phyloP scores from a whole-genome alignment of 2,797 vertebrate species.

The Phylloscopus collybita region DNA sequence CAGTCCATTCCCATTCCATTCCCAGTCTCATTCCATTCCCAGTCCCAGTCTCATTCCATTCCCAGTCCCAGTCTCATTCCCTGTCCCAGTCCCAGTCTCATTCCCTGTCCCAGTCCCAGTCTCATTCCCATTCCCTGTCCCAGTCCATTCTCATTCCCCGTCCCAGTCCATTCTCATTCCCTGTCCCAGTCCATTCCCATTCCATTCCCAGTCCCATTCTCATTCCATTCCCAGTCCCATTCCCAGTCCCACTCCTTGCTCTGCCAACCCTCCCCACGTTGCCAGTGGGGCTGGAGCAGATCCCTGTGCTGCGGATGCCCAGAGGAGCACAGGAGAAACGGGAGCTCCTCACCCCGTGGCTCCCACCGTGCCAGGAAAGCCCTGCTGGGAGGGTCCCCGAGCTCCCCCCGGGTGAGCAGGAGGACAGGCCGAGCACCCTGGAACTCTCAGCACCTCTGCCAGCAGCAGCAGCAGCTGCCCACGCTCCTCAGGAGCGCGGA shows the following conservation, averaged over 20 bases:
- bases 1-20: background rate
- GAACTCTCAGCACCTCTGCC: no score
- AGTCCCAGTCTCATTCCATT: no score
- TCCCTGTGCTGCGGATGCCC: background rate
- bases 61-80: no score
- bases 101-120: no score
- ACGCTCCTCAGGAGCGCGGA: background rate
- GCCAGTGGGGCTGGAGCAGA: background rate
- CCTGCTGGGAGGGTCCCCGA: fast-evolving
- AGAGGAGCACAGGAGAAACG: background rate
- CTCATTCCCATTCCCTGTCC: no score
- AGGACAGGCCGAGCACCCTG: background rate
- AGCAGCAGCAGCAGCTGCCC: background rate
- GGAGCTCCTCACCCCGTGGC: background rate
- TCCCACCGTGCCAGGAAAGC: fast-evolving
- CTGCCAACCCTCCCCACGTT: background rate
- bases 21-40: no score
- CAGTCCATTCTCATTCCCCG: no score
- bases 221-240: background rate
- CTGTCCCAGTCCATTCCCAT: no score
- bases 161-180: no score
- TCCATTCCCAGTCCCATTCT: background rate
- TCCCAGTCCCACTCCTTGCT: background rate
- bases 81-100: no score
- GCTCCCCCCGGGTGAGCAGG: background rate